Evolutionary conservation across 2,888 invertebrate species (phyloP).

Genomic region (Catocala sponsa): DNA sequence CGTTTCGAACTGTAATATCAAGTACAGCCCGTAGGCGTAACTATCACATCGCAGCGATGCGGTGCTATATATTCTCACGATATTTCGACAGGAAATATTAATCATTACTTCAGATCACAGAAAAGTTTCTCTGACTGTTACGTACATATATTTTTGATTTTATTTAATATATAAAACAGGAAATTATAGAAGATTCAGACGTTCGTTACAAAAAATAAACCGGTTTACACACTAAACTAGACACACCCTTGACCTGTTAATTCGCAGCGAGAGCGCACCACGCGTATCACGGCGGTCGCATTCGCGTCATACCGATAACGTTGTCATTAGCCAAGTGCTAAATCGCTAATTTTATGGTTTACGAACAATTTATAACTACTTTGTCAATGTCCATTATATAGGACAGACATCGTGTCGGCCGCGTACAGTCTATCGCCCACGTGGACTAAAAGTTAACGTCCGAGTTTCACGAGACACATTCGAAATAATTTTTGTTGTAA

Average conservation of each 20-base stretch:
- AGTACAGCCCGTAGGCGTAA: slow-evolving; percentile 21
- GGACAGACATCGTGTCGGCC: slow-evolving; percentile 47
- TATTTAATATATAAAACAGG: slow-evolving; percentile 20
- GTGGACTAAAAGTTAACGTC: slow-evolving; percentile 41
- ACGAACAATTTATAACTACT: slow-evolving; percentile 52
- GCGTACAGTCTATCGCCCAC: slow-evolving; percentile 50
- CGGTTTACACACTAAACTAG: slow-evolving; percentile 9
- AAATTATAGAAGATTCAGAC: slow-evolving; percentile 18
- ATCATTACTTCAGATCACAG: slow-evolving; percentile 33
- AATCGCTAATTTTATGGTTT: slow-evolving; percentile 44
- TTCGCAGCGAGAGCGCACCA: slow-evolving; percentile 15
- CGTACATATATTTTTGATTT: slow-evolving; percentile 11
- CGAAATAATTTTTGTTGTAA: slow-evolving; percentile 38
- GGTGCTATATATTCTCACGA: slow-evolving; percentile 19
- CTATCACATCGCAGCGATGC: slow-evolving; percentile 17
- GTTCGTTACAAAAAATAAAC: slow-evolving; percentile 26
- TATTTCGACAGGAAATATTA: slow-evolving; percentile 29
- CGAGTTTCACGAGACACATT: slow-evolving; percentile 42
- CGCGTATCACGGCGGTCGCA: slow-evolving; percentile 11
- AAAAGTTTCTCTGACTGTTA: slow-evolving; percentile 15
- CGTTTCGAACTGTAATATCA: slow-evolving; percentile 17
- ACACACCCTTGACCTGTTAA: slow-evolving; percentile 38
- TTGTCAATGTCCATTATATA: slow-evolving; percentile 57
- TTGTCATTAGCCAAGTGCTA: slow-evolving; percentile 46
- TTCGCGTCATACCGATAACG: slow-evolving; percentile 24